A percentile compares a stretch with the other conserved stretches of the same genome.
Evolutionary conservation across 2,888 invertebrate genomes (phyloP).

Genomic region (Cartodere bifasciata): DNA sequence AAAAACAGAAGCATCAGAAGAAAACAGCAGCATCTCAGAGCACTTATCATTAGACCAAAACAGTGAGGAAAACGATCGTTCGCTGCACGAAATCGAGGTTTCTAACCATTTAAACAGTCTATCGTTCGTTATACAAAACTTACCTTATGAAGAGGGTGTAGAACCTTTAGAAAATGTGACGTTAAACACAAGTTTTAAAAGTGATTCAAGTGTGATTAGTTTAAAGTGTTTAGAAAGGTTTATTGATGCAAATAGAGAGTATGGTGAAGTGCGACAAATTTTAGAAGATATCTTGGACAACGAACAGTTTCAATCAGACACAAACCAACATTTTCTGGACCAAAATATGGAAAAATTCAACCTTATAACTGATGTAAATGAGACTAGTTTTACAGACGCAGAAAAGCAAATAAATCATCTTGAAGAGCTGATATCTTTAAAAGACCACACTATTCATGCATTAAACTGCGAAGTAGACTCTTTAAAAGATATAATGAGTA

Average conservation of each 20-base stretch:
- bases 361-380: conserved; percentile 30
- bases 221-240: conserved; percentile 18
- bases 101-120: conserved; percentile 21
- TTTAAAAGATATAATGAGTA: conserved; percentile 36
- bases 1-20: conserved; percentile 6
- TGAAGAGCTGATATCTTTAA: conserved; percentile 35
- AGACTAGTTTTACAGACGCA: conserved; percentile 13
- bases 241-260: conserved; percentile 15
- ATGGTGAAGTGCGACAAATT: conserved; percentile 23
- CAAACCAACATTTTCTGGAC: conserved; percentile 16
- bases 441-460: conserved; percentile 37
- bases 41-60: conserved; percentile 17
- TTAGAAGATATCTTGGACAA: conserved; percentile 30
- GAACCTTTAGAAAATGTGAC: conserved; percentile 21
- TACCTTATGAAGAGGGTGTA: conserved; percentile 15
- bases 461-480: conserved; percentile 39
- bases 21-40: conserved; percentile 21
- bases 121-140: conserved; percentile 16
- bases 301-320: conserved; percentile 24
- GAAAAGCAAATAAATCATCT: conserved; percentile 29
- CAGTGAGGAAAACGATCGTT: conserved; percentile 33
- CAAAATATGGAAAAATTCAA: conserved; percentile 30
- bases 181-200: conserved; percentile 20
- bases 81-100: conserved; percentile 32
- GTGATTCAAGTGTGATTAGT: conserved; percentile 20